These are phyloP conservation scores for Thysanoteuthis rhombus DNA, from an alignment of 2,888 invertebrate genomes.

Conservation along the genomic window DNA sequence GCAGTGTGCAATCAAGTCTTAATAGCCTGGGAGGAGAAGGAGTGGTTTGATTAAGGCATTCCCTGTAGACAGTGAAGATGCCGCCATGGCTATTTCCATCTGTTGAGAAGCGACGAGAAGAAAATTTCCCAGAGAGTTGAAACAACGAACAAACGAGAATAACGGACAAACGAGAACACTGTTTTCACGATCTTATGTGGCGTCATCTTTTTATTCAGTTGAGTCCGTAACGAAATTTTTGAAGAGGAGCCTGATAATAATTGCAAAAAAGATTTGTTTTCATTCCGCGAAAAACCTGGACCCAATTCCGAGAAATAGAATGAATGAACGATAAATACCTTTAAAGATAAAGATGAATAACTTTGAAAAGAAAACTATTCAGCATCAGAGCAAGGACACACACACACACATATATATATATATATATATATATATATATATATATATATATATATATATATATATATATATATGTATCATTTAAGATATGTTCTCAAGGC, in stretches of 20 bases:
- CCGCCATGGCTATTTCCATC: neutral
- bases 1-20: neutral
- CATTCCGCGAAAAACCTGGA: neutral
- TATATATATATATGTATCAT: too few species aligned
- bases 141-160: neutral
- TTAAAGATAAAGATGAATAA: neutral
- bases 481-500: too few species aligned
- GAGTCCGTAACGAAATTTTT: neutral
- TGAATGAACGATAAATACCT: neutral
- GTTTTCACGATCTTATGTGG: neutral
- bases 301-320: neutral
- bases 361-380: too few species aligned
- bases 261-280: neutral
- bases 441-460: too few species aligned
- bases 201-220: neutral
- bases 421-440: too few species aligned
- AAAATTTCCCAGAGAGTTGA: neutral
- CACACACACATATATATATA: too few species aligned
- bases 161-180: neutral
- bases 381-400: too few species aligned
- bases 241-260: slow-evolving; percentile 12
- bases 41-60: neutral
- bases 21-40: neutral
- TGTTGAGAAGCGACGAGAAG: neutral
- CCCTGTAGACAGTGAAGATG: neutral